Base-by-base conservation (phyloP, 1,140 invertebrate genomes). In the Epicauta chinensis region DNA sequence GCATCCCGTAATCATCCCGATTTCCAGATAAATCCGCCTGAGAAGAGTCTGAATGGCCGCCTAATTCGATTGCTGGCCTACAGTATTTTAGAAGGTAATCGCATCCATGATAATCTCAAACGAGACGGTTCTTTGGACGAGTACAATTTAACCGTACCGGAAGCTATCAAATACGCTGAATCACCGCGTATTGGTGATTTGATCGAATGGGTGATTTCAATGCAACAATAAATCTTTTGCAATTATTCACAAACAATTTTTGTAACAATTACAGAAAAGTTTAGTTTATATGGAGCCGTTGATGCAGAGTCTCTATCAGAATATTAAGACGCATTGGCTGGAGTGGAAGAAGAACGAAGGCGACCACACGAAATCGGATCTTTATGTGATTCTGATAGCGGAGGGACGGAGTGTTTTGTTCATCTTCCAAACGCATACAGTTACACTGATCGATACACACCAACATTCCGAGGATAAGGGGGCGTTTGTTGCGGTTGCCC, bases 71-170 rank as follows among this genome's bases (percentile, higher is more conserved):
- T 63, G 13, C 41, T 61, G 42, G 60, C 61, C n/a, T 49, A 47
- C 30, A 58, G 60, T 47, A 69, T 70, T 52, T 48, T 69, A 14
- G 59, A 67, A 39, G 68, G 68, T 6, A 70, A 70, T 42, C 40
- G 53, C 34, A 68, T 69, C 45, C 62, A 69, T 46, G 59, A 66
- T 16, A 39, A 54, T 7, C 45, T 71, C 13, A 63, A 64, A 44
- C 13, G 31, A 5, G 60, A 52, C 41, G 63, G 61, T 2, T n/a
- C 43, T 11, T 41, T 69, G 14, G 58, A 61, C 41, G 55, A 67
- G 41, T 41, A 64, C 4, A 69, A 68, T 60, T 51, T 71, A 30
- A 68, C 66, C 15, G 60, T 70, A 11, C 68, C 68, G 7, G 67
- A 70, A 57, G 67, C 67, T 1, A 56, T 70, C 12, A 56, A 60